A percentile compares a stretch with the other conserved stretches of the same genome.
phyloP scores from a whole-genome alignment of 2,113 vertebrate genomes.

The Trogon surrucura region DNA sequence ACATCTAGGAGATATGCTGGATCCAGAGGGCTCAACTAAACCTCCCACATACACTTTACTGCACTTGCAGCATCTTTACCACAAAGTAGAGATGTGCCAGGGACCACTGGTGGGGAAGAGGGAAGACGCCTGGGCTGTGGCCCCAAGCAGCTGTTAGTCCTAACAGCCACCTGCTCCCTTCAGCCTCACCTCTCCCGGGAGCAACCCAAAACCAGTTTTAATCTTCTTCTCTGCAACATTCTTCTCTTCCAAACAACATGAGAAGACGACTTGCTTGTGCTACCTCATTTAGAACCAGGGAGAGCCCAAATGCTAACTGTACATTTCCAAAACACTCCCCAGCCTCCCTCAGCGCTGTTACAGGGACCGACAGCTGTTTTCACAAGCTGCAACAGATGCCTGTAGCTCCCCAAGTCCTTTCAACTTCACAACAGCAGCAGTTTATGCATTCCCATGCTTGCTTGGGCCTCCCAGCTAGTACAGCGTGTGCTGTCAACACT shows the following conservation, averaged over 20 bases:
- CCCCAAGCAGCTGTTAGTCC: neutral
- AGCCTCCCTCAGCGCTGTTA: neutral
- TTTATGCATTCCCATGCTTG: fast-evolving
- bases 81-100: neutral
- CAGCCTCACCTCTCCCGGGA: neutral
- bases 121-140: neutral
- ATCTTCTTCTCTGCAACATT: neutral
- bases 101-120: no score
- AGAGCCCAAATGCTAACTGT: neutral
- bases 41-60: fast-evolving
- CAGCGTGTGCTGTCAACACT: fast-evolving
- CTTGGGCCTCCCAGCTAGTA: neutral
- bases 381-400: fast-evolving
- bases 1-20: neutral
- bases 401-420: neutral
- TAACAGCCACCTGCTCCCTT: neutral
- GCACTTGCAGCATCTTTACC: neutral
- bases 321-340: neutral
- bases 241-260: neutral
- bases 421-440: fast-evolving
- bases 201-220: neutral
- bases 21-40: neutral
- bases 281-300: neutral
- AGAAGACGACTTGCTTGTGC: neutral
- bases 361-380: neutral